Evolutionary conservation across 2,888 invertebrate genomes (phyloP).

Genomic region (Epirrita christyi): DNA sequence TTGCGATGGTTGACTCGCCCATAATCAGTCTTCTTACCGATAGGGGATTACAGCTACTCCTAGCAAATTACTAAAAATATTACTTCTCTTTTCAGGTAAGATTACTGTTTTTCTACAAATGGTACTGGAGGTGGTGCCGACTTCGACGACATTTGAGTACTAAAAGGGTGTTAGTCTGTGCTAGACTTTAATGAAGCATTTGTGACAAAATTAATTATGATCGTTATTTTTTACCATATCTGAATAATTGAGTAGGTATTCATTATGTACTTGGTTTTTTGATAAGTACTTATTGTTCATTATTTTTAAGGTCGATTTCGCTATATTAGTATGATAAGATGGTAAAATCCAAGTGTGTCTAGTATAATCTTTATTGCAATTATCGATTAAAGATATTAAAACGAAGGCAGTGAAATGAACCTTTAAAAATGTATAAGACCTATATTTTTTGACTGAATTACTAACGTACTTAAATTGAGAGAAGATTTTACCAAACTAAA

Average conservation of each 20-base stretch:
- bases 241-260: conserved; percentile 36
- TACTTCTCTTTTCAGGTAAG: conserved; percentile 87
- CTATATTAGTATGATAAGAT: conserved; percentile 38
- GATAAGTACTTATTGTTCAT: conserved; percentile 45
- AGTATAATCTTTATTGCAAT: conserved; percentile 14
- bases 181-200: conserved; percentile 76
- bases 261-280: conserved; percentile 45
- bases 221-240: conserved; percentile 50
- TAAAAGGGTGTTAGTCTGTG: conserved; percentile 62
- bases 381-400: conserved; percentile 17
- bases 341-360: conserved; percentile 30
- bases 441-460: conserved; percentile 42
- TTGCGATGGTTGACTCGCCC: no score
- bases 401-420: conserved; percentile 30
- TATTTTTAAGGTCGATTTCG: conserved; percentile 44
- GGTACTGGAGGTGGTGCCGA: conserved; percentile 95
- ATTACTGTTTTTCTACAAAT: conserved; percentile 96
- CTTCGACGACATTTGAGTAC: conserved; percentile 89
- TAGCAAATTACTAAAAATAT: neutral
- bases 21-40: no score
- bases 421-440: conserved; percentile 31
- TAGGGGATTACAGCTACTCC: no score
- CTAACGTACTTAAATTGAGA: conserved; percentile 44
- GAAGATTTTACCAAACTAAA: conserved; percentile 48
- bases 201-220: conserved; percentile 48